Evolutionary conservation across 2,113 vertebrate genomes (phyloP).

Genomic region (Misgurnus mizolepis): DNA sequence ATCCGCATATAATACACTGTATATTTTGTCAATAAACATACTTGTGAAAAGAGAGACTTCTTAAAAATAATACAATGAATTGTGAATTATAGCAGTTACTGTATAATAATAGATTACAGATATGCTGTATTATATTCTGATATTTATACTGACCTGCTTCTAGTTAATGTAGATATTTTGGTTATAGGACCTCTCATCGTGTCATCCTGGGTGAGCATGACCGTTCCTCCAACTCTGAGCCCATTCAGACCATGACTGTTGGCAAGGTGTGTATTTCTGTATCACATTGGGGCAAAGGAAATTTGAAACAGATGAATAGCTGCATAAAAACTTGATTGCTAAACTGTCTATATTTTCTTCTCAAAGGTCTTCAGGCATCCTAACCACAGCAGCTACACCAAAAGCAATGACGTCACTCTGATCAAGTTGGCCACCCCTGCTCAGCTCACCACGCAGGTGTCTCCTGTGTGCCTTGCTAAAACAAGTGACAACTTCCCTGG

Average conservation of each 20-base stretch:
- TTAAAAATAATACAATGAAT: neutral
- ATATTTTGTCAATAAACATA: no score
- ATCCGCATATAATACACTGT: no score
- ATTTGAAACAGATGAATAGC: neutral
- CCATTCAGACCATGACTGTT: slow-evolving; percentile 74
- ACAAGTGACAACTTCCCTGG: slow-evolving; percentile 66
- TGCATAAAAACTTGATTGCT: neutral
- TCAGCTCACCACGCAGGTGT: slow-evolving; percentile 62
- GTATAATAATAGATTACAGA: neutral
- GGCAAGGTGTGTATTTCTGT: slow-evolving; percentile 66
- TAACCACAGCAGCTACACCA: slow-evolving; percentile 67
- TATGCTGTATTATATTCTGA: no score
- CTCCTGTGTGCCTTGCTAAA: slow-evolving; percentile 77
- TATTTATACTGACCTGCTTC: no score
- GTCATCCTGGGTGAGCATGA: slow-evolving; percentile 86
- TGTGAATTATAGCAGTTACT: neutral
- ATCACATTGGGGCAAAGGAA: neutral
- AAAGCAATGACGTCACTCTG: slow-evolving; percentile 79
- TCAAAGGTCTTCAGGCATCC: slow-evolving; percentile 79
- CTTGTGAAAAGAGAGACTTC: no score
- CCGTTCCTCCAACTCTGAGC: slow-evolving; percentile 64
- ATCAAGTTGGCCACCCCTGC: slow-evolving; percentile 77
- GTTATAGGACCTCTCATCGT: slow-evolving; percentile 71
- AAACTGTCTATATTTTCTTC: neutral
- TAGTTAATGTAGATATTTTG: neutral